Base-by-base conservation (phyloP, 2,888 invertebrate species). In the Ferdinandea cuprea region DNA sequence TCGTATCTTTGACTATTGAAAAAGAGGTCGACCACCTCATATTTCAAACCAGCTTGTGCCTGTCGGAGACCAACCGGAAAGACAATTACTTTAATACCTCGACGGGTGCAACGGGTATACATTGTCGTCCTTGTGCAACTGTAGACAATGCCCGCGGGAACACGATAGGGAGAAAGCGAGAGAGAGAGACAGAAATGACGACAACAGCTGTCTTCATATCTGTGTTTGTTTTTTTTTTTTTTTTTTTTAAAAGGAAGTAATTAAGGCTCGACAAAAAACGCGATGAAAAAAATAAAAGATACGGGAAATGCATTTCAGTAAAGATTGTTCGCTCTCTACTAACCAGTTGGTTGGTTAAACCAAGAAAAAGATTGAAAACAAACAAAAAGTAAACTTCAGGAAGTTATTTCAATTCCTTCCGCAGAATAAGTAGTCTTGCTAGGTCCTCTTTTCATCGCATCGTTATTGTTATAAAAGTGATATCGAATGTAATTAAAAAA, bases 11-110 rank as follows among this genome's bases (percentile, higher is more conserved):
- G 0, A 25, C 3, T 35, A 5, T 15, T 19, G 56, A 32, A 76
- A 54, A 19, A 11, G 37, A 59, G 73, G 66, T 71, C 65, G 71
- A 77, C 77, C 35, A 48, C 52, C 77, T 81, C 54, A 54, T 56
- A 35, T 28, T 72, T 61, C 59, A 61, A 25, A 28, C 40, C 40
- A 9, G 13, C 52, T 13, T 5, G 25, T 5, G 37, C 21, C 42
- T 32, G n/a, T n/a, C n/a, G n/a, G 35, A 69, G 58, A 59, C 71
- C 37, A 32, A 72, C 44, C 66, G 44, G 65, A 71, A 66, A 72
- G 81, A 81, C 77, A 81, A 81, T 81, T 72, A 81, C 81, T 81
- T 71, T 81, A 81, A 81, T 81, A 77, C 50, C 66, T 83, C 77
- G 48, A 54, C 56, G 68, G 61, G 58, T 50, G 72, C 42, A 25